Conservation (phyloP, 1,140 invertebrate genomes). For the Triops cancriformis region DNA sequence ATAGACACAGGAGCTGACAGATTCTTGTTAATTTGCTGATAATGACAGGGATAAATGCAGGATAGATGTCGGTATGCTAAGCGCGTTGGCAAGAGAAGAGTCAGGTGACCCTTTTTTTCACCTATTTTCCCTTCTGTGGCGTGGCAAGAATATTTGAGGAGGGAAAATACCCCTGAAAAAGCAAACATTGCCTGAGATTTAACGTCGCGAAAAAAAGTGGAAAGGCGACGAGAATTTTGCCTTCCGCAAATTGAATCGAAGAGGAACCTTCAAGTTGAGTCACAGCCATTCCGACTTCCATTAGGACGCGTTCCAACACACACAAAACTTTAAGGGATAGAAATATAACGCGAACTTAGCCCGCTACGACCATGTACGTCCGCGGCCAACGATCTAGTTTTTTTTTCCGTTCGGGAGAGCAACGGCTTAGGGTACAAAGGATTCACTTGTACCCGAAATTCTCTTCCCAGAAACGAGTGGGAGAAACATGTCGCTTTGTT, state of each 20-base stretch:
- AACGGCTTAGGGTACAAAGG: neutral
- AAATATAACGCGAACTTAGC: neutral
- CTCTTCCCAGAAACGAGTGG: neutral
- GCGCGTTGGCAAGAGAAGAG: neutral
- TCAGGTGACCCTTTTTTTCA: neutral
- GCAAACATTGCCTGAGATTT: neutral
- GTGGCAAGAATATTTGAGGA: neutral
- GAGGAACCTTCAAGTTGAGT: neutral
- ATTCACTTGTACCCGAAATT: neutral
- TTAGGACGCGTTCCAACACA: neutral
- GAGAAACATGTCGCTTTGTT: neutral
- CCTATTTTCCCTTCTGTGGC: neutral
- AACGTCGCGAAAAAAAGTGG: neutral
- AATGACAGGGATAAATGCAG: neutral
- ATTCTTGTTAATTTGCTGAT: constrained; percentile 11
- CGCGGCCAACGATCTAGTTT: neutral
- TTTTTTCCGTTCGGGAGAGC: too few relatives aligned
- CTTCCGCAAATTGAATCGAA: neutral
- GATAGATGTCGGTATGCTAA: neutral
- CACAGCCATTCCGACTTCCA: neutral
- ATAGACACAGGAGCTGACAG: neutral
- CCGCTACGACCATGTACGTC: neutral
- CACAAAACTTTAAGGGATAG: constrained; percentile 2
- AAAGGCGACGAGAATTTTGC: neutral
- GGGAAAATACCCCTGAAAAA: neutral